Percentiles rank a stretch among this genome's conserved stretches.
Conservation (phyloP, 2,797 vertebrate genomes). For the Thripadectes ignobilis region DNA sequence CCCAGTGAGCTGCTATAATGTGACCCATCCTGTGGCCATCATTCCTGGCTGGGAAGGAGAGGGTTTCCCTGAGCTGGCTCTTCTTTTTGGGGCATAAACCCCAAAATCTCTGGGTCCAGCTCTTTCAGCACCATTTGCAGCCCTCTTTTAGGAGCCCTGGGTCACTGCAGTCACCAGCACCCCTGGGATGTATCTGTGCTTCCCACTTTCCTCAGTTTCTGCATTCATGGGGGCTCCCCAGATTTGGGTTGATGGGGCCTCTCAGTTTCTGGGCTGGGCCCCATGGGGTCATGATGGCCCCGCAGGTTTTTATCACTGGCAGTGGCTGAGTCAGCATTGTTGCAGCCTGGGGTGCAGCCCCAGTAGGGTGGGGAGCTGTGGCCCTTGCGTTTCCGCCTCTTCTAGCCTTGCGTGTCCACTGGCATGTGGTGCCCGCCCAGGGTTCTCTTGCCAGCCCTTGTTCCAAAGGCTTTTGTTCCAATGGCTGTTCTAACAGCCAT, state of each 20-base stretch:
- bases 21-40: neutral
- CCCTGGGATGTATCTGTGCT: neutral
- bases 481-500: neutral
- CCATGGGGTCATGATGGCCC: rapidly evolving
- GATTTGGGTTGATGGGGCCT: neutral
- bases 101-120: neutral
- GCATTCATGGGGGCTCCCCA: rapidly evolving
- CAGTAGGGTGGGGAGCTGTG: rapidly evolving
- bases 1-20: rapidly evolving
- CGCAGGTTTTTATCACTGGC: neutral
- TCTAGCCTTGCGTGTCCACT: rapidly evolving
- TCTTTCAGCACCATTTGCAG: neutral
- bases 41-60: neutral
- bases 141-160: neutral
- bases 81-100: neutral
- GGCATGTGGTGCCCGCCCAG: rapidly evolving
- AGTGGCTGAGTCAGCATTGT: neutral
- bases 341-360: rapidly evolving
- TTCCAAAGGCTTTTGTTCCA: neutral
- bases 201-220: neutral
- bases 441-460: neutral
- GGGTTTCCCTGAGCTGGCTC: neutral
- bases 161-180: neutral
- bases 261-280: neutral
- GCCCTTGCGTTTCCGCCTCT: rapidly evolving